Evolutionary conservation across 2,888 invertebrate species (phyloP), one percentile per base, ranked within the genome.

Genomic region (Nycteola revayana): DNA sequence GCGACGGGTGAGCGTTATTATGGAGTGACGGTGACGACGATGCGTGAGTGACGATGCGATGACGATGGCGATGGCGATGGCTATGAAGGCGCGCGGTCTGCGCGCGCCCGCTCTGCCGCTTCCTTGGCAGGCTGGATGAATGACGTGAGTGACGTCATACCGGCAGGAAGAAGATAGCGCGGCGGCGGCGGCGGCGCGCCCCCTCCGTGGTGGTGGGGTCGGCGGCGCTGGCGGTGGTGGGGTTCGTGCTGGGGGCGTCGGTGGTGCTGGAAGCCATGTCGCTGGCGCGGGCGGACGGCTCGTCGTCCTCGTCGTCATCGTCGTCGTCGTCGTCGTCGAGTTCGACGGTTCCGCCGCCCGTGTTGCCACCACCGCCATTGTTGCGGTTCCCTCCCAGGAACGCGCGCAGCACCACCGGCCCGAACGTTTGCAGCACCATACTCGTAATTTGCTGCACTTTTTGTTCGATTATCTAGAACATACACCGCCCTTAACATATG

Each of bases 371-470:
- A 28, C 74, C 70, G 36, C 66, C 66, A 28, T 68, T 78, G 33
- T 82, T 84, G 27, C 89, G 88, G 43, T 86, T 87, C 47, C 73
- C 73, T 43, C 87, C 90, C 39, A 93, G 85, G 67, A 92, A 90
- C 42, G 90, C 90, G 48, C 91, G 90, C 49, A 94, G 90, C 54
- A 96, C 85, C 41, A 93, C 90, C 23, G 95, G 93, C 28, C 95
- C 95, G 68, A 96, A 91, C 45, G 93, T 90, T 66, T 94, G 92
- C 80, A 96, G 91, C 66, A 95, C 83, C 76, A 91, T 90, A 74
- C 92, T 90, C 49, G 93, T 92, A 71, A 94, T 90, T 81, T 91
- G 90, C 90, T 94, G 94, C 78, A 95, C 92, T 77, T 93, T 93
- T 80, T 92, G 90, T 90, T 94, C 94, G 87, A 94, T 89, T 71